A percentile compares a stretch with the other conserved stretches of the same genome.
phyloP scores from a whole-genome alignment of 2,797 vertebrate species.

The Acanthurus leucopareius region DNA sequence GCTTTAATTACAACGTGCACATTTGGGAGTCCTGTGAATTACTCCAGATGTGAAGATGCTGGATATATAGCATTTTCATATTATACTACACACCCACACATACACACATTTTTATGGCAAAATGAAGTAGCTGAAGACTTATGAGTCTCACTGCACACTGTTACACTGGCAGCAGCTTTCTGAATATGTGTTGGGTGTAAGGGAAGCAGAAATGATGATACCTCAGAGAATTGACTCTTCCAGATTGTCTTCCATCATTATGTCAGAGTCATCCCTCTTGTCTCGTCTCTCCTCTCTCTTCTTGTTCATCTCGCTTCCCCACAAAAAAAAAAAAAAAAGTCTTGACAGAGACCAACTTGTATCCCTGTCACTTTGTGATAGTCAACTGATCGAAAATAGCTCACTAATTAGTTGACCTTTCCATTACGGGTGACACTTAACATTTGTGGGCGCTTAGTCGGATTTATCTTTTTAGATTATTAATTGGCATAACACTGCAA shows the following conservation, averaged over 20 bases:
- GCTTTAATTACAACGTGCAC: neutral
- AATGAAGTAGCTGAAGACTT: conserved; percentile 27
- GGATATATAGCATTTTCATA: neutral
- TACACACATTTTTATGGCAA: conserved; percentile 9
- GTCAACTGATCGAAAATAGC: conserved; percentile 44
- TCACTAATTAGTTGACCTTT: conserved; percentile 56
- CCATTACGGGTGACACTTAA: conserved; percentile 31
- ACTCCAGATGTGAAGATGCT: conserved; percentile 9
- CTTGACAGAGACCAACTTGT: conserved; percentile 18
- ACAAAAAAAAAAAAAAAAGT: neutral
- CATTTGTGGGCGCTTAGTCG: conserved; percentile 25
- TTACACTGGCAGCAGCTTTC: conserved; percentile 46
- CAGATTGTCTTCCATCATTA: conserved; percentile 50
- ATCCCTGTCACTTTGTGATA: conserved; percentile 28
- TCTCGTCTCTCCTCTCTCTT: conserved; percentile 23
- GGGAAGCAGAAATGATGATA: conserved; percentile 35
- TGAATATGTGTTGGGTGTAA: conserved; percentile 33
- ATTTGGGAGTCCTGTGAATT: neutral
- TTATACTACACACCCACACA: neutral
- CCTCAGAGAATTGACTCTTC: conserved; percentile 28
- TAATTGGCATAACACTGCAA: conserved; percentile 53
- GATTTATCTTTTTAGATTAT: conserved; percentile 44
- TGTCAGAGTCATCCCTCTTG: conserved; percentile 39
- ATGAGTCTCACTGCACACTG: conserved; percentile 27
- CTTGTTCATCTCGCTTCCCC: conserved; percentile 27